phyloP scores from a whole-genome alignment of 2,888 invertebrate species.

The Zonitis immaculata region DNA sequence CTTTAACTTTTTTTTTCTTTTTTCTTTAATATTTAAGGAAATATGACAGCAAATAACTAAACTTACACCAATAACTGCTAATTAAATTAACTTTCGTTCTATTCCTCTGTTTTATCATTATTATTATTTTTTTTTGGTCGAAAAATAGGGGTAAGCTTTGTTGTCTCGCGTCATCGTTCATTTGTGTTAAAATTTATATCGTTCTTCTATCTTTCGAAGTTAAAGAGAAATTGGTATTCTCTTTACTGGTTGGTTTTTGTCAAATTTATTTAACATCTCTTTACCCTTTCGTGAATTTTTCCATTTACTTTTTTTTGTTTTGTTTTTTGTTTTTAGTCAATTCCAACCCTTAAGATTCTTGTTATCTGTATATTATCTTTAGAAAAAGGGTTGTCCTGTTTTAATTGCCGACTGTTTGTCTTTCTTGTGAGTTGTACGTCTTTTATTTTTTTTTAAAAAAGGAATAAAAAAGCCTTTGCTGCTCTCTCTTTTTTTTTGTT shows the following conservation, averaged over 20 bases:
- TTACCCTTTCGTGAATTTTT: background rate
- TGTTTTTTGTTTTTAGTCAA: background rate
- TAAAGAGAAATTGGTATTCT: no score
- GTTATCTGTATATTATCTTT: slow-evolving; percentile 41
- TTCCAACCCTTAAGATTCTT: slow-evolving; percentile 19
- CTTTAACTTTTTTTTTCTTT: no score
- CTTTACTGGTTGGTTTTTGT: no score
- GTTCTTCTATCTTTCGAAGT: no score
- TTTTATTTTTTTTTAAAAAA: background rate
- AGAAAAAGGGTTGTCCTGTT: slow-evolving; percentile 40
- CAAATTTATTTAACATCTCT: no score
- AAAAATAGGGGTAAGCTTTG: background rate
- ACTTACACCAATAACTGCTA: slow-evolving; percentile 45
- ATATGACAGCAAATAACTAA: no score
- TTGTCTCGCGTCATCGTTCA: no score
- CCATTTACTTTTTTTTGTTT: background rate
- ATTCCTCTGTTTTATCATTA: no score
- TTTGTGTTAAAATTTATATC: no score
- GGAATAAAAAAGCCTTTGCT: no score
- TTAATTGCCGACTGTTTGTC: slow-evolving; percentile 41
- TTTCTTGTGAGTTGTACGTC: slow-evolving; percentile 35
- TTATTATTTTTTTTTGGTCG: slow-evolving; percentile 40
- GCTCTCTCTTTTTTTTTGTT: background rate
- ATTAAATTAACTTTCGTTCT: slow-evolving; percentile 47
- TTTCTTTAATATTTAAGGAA: no score